Percentiles rank a stretch among this genome's conserved stretches.
phyloP scores from a whole-genome alignment of 2,888 invertebrate genomes.

The Rhagophthalmus giganteus region DNA sequence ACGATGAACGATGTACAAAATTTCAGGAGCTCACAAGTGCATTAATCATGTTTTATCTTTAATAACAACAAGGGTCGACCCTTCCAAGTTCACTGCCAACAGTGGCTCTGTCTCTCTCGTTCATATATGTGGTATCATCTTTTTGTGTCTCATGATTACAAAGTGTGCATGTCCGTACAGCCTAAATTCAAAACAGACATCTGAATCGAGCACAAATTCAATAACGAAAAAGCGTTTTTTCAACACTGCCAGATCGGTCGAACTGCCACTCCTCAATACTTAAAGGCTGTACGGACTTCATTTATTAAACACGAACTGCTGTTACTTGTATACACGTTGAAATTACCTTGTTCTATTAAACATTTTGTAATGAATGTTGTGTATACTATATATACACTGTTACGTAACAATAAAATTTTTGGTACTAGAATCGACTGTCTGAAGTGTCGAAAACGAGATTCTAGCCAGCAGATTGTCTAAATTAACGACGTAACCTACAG shows the following conservation, averaged over 20 bases:
- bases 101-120: conserved; percentile 53
- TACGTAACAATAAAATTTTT: conserved; percentile 26
- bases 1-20: no score
- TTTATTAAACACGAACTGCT: conserved; percentile 30
- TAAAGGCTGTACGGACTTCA: conserved; percentile 25
- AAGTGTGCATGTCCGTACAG: conserved; percentile 25
- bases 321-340: conserved; percentile 31
- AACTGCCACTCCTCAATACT: conserved; percentile 15
- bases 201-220: conserved; percentile 19
- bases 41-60: conserved; percentile 23
- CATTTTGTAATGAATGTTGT: conserved; percentile 33
- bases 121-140: conserved; percentile 36
- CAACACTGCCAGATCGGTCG: conserved; percentile 54
- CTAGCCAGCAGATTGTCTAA: conserved; percentile 33
- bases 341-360: conserved; percentile 27
- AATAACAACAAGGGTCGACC: conserved; percentile 32
- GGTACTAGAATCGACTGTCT: conserved; percentile 25
- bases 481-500: conserved; percentile 4
- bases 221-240: conserved; percentile 23
- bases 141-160: conserved; percentile 36
- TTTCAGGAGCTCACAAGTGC: conserved; percentile 47
- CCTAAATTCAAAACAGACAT: conserved; percentile 4
- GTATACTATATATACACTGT: conserved; percentile 28
- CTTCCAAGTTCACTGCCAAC: conserved; percentile 50
- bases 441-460: conserved; percentile 28